These are phyloP conservation scores for Sebastes steindachneri DNA, from an alignment of 2,797 vertebrate species.

Conservation along the genomic window DNA sequence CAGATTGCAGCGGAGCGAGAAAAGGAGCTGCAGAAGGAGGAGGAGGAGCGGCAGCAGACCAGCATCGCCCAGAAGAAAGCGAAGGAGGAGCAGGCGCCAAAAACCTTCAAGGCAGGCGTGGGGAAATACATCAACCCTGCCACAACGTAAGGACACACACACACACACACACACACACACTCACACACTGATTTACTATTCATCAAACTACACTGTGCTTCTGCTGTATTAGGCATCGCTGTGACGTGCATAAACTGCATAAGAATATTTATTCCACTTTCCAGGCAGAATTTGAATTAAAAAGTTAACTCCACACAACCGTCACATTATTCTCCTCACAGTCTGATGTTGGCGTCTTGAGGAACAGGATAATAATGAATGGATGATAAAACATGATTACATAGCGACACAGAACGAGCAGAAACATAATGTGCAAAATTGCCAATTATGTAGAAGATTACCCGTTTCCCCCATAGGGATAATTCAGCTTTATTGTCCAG, in stretches of 20 bases:
- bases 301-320: background rate
- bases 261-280: background rate
- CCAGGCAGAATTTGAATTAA: background rate
- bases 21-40: conserved; percentile 83
- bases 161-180: background rate
- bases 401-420: background rate
- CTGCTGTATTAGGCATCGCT: background rate
- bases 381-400: conserved; percentile 34
- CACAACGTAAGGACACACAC: conserved; percentile 81
- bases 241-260: background rate
- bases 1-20: conserved; percentile 92
- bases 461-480: background rate
- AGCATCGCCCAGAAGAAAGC: conserved; percentile 75
- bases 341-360: background rate
- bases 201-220: background rate
- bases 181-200: conserved; percentile 1
- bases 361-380: background rate
- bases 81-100: conserved; percentile 83
- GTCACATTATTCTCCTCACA: no score
- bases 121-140: conserved; percentile 96
- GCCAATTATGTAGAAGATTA: conserved; percentile 27
- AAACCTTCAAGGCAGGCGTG: conserved; percentile 90
- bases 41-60: conserved; percentile 81
- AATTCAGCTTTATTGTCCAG: conserved; percentile 38
- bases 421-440: conserved; percentile 23